Evolutionary conservation across 1,140 invertebrate species (phyloP).

Genomic region (Drosophila grimshawi): DNA sequence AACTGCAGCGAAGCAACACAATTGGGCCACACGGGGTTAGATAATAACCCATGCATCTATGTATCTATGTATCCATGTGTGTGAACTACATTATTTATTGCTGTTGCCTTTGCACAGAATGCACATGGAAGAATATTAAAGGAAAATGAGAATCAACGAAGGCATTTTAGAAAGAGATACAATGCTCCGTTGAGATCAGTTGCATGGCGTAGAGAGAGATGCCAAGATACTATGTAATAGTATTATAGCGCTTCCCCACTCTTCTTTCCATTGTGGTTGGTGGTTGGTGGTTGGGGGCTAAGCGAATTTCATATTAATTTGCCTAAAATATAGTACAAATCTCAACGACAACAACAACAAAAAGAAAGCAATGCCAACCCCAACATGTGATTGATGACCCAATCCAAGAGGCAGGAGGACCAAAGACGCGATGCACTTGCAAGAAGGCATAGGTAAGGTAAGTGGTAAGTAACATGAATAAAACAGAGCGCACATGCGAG

Average conservation of each 20-base stretch:
- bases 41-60: constrained; percentile 1
- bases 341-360: constrained; percentile 27
- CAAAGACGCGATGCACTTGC: constrained; percentile 15
- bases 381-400: constrained; percentile 73
- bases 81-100: not conserved
- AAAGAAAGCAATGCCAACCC: constrained; percentile 9
- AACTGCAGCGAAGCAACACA: not conserved
- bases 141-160: not conserved
- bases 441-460: not conserved
- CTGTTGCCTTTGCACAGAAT: not conserved
- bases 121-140: not conserved
- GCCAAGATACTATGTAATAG: not conserved
- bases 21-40: not conserved
- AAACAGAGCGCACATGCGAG: constrained; percentile 31
- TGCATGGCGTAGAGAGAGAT: constrained; percentile 38
- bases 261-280: not conserved
- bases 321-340: constrained; percentile 73
- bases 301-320: constrained; percentile 56
- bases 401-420: constrained; percentile 59
- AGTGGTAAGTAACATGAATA: constrained; percentile 23
- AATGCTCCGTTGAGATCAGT: constrained; percentile 21
- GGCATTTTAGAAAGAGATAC: not conserved
- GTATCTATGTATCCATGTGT: not conserved
- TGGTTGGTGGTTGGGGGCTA: not conserved
- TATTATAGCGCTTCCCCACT: not conserved